These are phyloP conservation scores for Bellardia pandia DNA, from an alignment of 2,888 invertebrate species.

Conservation along the genomic window DNA sequence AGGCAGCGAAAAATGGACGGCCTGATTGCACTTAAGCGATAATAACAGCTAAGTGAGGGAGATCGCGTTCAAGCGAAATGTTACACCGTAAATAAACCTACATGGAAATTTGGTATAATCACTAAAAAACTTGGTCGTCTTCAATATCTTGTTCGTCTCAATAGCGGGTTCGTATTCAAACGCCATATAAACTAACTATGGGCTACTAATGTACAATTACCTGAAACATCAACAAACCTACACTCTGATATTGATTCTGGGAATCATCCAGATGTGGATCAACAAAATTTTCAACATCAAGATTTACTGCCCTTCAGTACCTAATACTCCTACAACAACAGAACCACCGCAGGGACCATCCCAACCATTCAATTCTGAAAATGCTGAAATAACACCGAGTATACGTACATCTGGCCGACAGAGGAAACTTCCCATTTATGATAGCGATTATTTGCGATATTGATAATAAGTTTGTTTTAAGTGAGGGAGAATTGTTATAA, in stretches of 20 bases:
- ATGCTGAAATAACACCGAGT: constrained; percentile 7
- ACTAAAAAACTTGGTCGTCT: constrained; percentile 3
- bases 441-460: not conserved
- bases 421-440: not conserved
- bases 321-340: not conserved
- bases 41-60: no score
- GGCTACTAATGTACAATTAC: not conserved
- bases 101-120: no score
- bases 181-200: constrained; percentile 9
- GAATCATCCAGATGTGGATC: not conserved
- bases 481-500: constrained; percentile 7
- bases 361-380: not conserved
- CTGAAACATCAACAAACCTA: not conserved
- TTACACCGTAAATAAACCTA: no score
- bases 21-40: no score
- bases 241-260: not conserved
- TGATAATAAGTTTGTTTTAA: not conserved
- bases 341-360: no score
- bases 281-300: not conserved
- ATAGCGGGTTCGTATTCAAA: constrained; percentile 4
- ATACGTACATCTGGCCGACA: not conserved
- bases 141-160: not conserved
- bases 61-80: no score
- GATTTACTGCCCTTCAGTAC: not conserved
- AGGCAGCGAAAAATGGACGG: no score